A percentile compares a stretch with the other conserved stretches of the same genome.
Evolutionary conservation across 1,140 invertebrate species (phyloP).

Genomic region (Littorina saxatilis): DNA sequence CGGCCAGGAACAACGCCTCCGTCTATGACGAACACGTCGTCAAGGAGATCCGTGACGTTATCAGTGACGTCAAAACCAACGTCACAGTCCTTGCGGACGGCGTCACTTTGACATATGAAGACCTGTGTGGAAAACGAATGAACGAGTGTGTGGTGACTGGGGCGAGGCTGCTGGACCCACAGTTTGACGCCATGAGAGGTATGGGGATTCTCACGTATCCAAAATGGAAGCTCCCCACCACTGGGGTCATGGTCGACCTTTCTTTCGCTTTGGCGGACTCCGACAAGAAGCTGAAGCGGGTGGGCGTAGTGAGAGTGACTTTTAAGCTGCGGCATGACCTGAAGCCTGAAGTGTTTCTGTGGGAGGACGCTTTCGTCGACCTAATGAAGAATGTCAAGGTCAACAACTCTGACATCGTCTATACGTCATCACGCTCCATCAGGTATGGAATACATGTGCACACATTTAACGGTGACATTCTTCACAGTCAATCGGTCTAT

Average conservation of each 20-base stretch:
- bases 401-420: conserved; percentile 5
- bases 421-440: not conserved
- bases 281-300: conserved; percentile 5
- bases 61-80: conserved; percentile 10
- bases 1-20: conserved; percentile 20
- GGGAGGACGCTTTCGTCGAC: conserved; percentile 28
- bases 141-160: conserved; percentile 30
- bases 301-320: conserved; percentile 20
- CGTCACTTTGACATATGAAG: not conserved
- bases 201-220: conserved; percentile 28
- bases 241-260: not conserved
- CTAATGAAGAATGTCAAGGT: not conserved
- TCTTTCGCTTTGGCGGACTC: conserved; percentile 31
- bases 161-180: conserved; percentile 18
- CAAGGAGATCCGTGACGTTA: conserved; percentile 11
- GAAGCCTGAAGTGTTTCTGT: conserved; percentile 8
- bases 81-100: not conserved
- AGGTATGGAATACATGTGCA: not conserved
- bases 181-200: conserved; percentile 27
- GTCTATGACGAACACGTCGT: conserved; percentile 31
- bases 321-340: conserved; percentile 30
- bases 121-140: conserved; percentile 5
- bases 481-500: too few species aligned
- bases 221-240: conserved; percentile 33
- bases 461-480: too few species aligned